Percentiles rank a stretch among this genome's conserved stretches.
phyloP scores from a whole-genome alignment of 2,797 vertebrate genomes.

The Sardinella longiceps region DNA sequence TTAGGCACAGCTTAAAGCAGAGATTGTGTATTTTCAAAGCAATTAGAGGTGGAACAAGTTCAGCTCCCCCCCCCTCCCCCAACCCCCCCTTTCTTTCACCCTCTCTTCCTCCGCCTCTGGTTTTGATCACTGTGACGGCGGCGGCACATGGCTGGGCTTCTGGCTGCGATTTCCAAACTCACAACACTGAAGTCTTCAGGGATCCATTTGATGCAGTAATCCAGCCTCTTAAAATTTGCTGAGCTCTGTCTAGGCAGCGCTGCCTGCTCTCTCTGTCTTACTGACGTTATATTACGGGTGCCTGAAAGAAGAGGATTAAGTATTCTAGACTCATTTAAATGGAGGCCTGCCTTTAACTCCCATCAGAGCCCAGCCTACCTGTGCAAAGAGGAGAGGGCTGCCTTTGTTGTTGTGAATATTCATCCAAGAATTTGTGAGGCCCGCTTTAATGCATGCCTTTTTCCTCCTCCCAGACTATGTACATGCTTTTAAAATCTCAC shows the following conservation, averaged over 20 bases:
- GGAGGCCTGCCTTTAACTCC: conserved; percentile 28
- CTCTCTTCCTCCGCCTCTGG: background rate
- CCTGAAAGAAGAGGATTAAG: conserved; percentile 47
- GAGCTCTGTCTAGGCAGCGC: conserved; percentile 37
- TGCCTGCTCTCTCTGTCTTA: conserved; percentile 44
- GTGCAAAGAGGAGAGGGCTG: background rate
- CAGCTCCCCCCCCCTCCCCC: conserved; percentile 17
- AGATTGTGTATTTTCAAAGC: conserved; percentile 27
- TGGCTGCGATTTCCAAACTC: conserved; percentile 37
- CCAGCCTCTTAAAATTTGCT: conserved; percentile 48
- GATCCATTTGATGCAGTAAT: conserved; percentile 50
- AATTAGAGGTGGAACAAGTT: conserved; percentile 31
- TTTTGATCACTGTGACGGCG: conserved; percentile 34
- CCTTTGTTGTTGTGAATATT: background rate
- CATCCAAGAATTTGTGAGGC: background rate
- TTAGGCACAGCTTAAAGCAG: conserved; percentile 16
- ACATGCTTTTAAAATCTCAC: background rate
- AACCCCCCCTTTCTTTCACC: background rate
- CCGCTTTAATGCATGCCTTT: conserved; percentile 22
- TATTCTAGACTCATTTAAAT: conserved; percentile 52
- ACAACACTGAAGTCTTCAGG: conserved; percentile 42
- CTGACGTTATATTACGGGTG: conserved; percentile 53
- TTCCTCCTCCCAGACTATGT: background rate
- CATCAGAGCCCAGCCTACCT: conserved; percentile 25
- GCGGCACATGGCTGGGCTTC: conserved; percentile 28